phyloP scores from a whole-genome alignment of 2,888 invertebrate species.

The Amphipyra tragopoginis region DNA sequence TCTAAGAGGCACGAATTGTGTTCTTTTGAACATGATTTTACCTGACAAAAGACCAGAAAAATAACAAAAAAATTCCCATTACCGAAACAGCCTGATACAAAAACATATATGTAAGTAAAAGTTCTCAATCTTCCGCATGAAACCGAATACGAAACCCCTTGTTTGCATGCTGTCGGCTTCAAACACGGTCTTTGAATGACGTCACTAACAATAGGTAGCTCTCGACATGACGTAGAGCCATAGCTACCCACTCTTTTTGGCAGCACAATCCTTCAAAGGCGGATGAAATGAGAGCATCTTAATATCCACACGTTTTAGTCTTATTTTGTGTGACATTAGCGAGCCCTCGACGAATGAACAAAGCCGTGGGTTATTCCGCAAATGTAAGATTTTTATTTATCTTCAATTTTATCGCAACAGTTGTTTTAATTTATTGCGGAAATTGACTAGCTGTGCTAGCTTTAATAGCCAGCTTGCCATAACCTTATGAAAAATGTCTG shows the following conservation, averaged over 20 bases:
- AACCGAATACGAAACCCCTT: slow-evolving; percentile 49
- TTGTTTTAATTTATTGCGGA: too few species aligned
- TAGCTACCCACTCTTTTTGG: slow-evolving; percentile 82
- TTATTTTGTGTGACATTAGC: slow-evolving; percentile 87
- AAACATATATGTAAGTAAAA: slow-evolving; percentile 41
- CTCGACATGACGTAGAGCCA: slow-evolving; percentile 72
- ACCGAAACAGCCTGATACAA: slow-evolving; percentile 22
- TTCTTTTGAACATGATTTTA: too few species aligned
- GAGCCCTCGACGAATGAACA: slow-evolving; percentile 69
- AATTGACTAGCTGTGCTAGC: too few species aligned
- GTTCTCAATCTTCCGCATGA: slow-evolving; percentile 48
- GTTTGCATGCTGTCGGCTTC: slow-evolving; percentile 47
- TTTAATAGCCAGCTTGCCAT: too few species aligned
- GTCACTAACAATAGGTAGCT: slow-evolving; percentile 55
- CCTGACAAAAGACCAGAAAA: background rate
- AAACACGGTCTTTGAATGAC: slow-evolving; percentile 54
- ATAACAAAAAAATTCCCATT: slow-evolving; percentile 20
- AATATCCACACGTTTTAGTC: slow-evolving; percentile 86
- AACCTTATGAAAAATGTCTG: background rate
- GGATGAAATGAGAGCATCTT: slow-evolving; percentile 79
- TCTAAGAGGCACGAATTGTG: too few species aligned
- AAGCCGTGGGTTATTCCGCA: slow-evolving; percentile 62
- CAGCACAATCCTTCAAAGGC: slow-evolving; percentile 81
- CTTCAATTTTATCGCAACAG: background rate
- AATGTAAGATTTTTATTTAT: background rate